Percentiles rank a stretch among this genome's conserved stretches.
Conservation (phyloP, 2,888 invertebrate species). For the Athalia cordata region DNA sequence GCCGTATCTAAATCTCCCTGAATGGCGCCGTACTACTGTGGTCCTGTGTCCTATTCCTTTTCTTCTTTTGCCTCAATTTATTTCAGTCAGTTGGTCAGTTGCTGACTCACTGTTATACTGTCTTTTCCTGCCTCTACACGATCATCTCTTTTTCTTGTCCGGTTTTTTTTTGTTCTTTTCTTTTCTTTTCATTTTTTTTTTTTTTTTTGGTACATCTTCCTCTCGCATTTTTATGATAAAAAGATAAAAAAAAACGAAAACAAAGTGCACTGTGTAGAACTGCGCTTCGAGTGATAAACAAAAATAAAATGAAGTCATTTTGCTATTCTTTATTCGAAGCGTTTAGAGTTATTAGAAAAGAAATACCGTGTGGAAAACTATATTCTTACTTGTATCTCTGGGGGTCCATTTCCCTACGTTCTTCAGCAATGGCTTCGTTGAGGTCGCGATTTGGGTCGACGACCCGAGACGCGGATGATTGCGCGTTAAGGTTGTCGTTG, state of each 20-base stretch:
- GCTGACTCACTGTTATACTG: conserved; percentile 9
- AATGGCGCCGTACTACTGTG: conserved; percentile 7
- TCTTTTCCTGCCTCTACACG: background rate
- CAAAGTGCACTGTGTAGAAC: no score
- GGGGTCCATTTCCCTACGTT: conserved; percentile 80
- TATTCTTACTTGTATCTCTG: conserved; percentile 70
- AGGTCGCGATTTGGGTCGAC: conserved; percentile 83
- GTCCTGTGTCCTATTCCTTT: background rate
- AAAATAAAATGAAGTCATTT: no score
- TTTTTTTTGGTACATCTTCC: background rate
- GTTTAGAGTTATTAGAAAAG: background rate
- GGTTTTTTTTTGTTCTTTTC: no score
- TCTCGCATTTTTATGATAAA: background rate
- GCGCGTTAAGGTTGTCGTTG: conserved; percentile 65
- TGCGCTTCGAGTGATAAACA: no score
- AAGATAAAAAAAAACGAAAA: background rate
- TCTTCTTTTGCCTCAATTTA: conserved; percentile 4
- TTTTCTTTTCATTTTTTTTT: background rate
- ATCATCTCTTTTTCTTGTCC: background rate
- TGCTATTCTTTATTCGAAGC: no score
- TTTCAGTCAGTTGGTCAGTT: conserved; percentile 28
- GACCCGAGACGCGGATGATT: conserved; percentile 74
- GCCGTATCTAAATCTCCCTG: conserved; percentile 43
- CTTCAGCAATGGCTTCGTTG: conserved; percentile 87
- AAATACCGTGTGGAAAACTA: background rate